These are phyloP conservation scores for Enhydra lutris DNA, from an alignment of 2,113 vertebrate genomes.

Conservation along the genomic window DNA sequence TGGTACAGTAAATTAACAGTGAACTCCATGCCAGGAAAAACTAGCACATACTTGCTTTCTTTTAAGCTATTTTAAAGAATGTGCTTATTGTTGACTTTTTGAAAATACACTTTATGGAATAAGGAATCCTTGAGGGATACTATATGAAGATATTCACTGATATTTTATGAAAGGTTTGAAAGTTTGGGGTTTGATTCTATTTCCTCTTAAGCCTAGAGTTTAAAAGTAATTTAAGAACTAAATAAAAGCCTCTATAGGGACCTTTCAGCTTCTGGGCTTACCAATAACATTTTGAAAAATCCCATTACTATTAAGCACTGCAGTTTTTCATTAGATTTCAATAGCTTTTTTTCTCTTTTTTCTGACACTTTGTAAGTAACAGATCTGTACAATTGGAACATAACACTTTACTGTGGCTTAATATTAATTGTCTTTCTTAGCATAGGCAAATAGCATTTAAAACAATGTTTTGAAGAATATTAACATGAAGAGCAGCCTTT, in stretches of 20 bases:
- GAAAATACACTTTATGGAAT: conserved; percentile 35
- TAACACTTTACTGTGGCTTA: conserved; percentile 48
- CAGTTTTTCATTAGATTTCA: conserved; percentile 65
- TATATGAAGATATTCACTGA: conserved; percentile 26
- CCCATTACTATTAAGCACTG: conserved; percentile 53
- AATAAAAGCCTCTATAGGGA: conserved; percentile 56
- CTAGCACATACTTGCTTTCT: neutral
- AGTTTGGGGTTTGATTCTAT: conserved; percentile 60
- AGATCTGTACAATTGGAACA: conserved; percentile 48
- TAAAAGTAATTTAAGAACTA: conserved; percentile 61
- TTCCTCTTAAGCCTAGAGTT: conserved; percentile 54
- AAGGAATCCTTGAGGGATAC: conserved; percentile 39
- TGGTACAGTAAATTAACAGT: neutral
- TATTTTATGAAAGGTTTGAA: conserved; percentile 63
- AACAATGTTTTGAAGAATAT: conserved; percentile 44
- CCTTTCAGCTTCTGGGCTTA: conserved; percentile 42
- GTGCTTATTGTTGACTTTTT: conserved; percentile 45
- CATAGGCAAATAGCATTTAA: conserved; percentile 54
- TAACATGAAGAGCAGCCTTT: conserved; percentile 40
- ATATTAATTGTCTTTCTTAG: conserved; percentile 62
- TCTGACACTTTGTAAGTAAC: conserved; percentile 49
- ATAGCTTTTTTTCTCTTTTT: conserved; percentile 29
- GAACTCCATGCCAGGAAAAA: neutral
- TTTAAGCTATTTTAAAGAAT: conserved; percentile 37
- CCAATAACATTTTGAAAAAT: conserved; percentile 64